These are phyloP conservation scores for Fukomys damarensis DNA, from an alignment of 2,113 vertebrate genomes.

Conservation along the genomic window DNA sequence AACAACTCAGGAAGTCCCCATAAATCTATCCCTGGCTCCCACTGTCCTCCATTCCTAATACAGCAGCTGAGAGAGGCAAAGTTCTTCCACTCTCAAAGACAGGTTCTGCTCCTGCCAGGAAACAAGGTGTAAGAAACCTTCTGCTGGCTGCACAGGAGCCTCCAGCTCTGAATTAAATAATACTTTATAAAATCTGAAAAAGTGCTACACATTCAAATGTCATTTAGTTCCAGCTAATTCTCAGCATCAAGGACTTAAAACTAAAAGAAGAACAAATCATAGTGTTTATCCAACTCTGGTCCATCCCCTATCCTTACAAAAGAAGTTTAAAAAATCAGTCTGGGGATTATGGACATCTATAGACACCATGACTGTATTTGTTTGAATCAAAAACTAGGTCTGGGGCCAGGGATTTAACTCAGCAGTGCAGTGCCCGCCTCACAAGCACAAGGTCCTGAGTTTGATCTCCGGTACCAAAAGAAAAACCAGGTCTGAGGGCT, in stretches of 20 bases:
- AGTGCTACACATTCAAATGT: neutral
- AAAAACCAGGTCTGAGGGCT: neutral
- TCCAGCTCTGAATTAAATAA: neutral
- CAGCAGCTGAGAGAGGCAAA: neutral
- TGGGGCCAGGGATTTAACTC: too few species aligned
- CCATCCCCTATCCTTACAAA: neutral
- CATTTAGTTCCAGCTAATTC: slow-evolving; percentile 4
- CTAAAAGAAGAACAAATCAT: neutral
- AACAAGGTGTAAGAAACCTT: neutral
- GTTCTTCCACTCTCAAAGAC: neutral
- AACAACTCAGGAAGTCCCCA: neutral
- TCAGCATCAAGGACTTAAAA: neutral
- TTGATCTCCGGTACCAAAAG: too few species aligned
- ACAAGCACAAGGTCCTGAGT: too few species aligned
- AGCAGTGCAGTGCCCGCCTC: too few species aligned
- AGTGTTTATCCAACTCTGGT: neutral
- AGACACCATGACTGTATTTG: neutral
- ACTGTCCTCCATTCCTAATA: neutral
- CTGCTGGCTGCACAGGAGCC: neutral
- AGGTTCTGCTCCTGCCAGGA: neutral
- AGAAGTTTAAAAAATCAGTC: neutral
- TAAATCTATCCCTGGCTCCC: neutral
- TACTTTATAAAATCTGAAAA: slow-evolving; percentile 13
- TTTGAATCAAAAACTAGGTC: neutral
- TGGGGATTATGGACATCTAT: neutral